Evolutionary conservation across 2,888 invertebrate genomes (phyloP), one percentile per base, ranked within the genome.

Genomic region (Patella ulyssiponensis): DNA sequence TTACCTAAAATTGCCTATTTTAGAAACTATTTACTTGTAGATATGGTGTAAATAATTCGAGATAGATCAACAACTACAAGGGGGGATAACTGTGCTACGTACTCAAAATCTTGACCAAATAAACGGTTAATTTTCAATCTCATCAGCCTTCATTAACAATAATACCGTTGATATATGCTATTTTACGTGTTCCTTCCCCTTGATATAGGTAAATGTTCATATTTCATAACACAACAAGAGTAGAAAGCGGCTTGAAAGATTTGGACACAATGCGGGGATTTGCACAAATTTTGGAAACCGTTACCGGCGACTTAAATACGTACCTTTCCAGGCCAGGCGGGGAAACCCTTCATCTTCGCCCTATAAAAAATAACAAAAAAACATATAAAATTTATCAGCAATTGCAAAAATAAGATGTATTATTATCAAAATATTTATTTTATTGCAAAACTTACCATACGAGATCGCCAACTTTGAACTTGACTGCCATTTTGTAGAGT

Each of bases 321-420:
- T 94, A 98, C 97, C 95, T 96, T 96, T 93, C 97, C 97, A 83
- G 98, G 98, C 98, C 98, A 98, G 84, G 97, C 96, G 86, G 97
- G 96, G 93, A 96, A 98, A 87, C 97, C 96, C 94, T 97, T 98
- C 97, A 98, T 97, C 94, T 97, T 98, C 79, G 98, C 97, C 98
- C 98, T 98, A 94, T 86, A 94, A 94, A 86, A 88, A 88, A 91
- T 74, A 74, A 51, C 80, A 71, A 80, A 69, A 51, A 64, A 69
- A 71, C 56, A 9, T 69, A 27, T 52, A 56, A 64, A 15, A 33
- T 23, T 52, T 54, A 20, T 3, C 15, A 70, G 5, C 70, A 58
- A 27, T 17, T 17, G n/a, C 27, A 51, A 15, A 17, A 27, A 7
- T 51, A 12, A 53, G n/a, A 7, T 17, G n/a, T 52, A 52, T 53